These are phyloP conservation scores for Neolamprologus hecqui DNA, from an alignment of 2,113 vertebrate genomes.

Conservation along the genomic window DNA sequence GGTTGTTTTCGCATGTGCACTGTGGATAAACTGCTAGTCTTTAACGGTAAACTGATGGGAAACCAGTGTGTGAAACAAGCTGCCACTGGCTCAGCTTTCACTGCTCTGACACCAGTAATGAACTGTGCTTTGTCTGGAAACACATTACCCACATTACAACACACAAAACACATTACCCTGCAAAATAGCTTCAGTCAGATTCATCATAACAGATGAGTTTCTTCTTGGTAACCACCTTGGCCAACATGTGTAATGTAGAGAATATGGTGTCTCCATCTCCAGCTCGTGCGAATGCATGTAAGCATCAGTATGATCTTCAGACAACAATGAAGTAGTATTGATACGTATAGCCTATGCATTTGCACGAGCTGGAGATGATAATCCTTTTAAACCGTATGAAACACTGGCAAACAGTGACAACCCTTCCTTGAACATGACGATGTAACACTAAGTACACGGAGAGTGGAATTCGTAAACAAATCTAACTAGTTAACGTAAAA, in stretches of 20 bases:
- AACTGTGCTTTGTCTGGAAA: neutral
- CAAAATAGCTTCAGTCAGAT: neutral
- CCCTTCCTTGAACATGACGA: neutral
- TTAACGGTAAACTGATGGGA: neutral
- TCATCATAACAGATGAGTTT: neutral
- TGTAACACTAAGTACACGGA: neutral
- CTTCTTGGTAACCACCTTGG: neutral
- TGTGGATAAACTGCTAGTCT: neutral
- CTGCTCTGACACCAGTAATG: neutral
- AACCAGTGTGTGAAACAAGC: neutral
- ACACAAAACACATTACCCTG: neutral
- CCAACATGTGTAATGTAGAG: neutral
- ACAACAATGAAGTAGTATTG: neutral
- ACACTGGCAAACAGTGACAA: neutral
- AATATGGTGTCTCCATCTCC: neutral
- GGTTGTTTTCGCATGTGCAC: neutral
- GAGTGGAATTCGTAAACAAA: neutral
- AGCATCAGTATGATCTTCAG: neutral
- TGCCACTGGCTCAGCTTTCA: neutral
- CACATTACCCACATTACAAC: neutral
- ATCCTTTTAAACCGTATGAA: neutral
- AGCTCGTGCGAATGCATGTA: neutral
- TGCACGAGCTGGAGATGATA: neutral
- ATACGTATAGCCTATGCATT: neutral
- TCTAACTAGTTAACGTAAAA: neutral